These are phyloP conservation scores for Zelostemma sp. DNA, from an alignment of 1,140 invertebrate genomes.

Conservation along the genomic window DNA sequence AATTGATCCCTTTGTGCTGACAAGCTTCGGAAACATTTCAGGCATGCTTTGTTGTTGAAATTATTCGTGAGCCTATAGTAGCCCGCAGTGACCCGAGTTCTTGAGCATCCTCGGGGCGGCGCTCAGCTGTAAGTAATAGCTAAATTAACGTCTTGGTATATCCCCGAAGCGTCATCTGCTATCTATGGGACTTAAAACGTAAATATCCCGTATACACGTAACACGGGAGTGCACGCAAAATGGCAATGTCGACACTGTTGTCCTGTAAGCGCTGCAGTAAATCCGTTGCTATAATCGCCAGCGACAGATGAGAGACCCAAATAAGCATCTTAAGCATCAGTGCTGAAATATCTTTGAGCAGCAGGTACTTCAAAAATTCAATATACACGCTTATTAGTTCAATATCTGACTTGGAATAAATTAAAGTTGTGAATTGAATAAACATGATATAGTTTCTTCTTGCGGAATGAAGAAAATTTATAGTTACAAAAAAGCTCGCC, in stretches of 20 bases:
- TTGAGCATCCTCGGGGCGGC: slow-evolving; percentile 41
- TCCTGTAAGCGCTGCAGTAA: slow-evolving; percentile 31
- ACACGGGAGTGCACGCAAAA: slow-evolving; percentile 40
- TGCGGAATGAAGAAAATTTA: too few relatives aligned
- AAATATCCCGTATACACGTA: slow-evolving; percentile 25
- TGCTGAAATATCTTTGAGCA: slow-evolving; percentile 16
- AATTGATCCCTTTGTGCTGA: slow-evolving; percentile 26
- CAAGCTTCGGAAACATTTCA: slow-evolving; percentile 16
- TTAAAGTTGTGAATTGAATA: too few relatives aligned
- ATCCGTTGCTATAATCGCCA: slow-evolving; percentile 40
- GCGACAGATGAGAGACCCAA: slow-evolving; percentile 37
- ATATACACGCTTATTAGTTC: slow-evolving; percentile 6
- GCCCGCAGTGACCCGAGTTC: slow-evolving; percentile 36
- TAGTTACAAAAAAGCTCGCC: too few relatives aligned
- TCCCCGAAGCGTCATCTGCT: slow-evolving; percentile 66
- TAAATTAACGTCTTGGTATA: slow-evolving; percentile 68
- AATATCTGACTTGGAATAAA: too few relatives aligned
- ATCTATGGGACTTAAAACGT: slow-evolving; percentile 53
- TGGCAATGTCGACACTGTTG: slow-evolving; percentile 24
- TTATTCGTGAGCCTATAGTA: slow-evolving; percentile 28
- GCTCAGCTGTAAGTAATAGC: slow-evolving; percentile 62
- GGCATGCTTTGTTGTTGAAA: slow-evolving; percentile 26
- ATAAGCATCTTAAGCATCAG: slow-evolving; percentile 35
- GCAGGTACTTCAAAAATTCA: slow-evolving; percentile 8
- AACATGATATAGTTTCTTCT: too few relatives aligned